Conservation (phyloP, 2,888 invertebrate species). For the Mylabris sibirica region DNA sequence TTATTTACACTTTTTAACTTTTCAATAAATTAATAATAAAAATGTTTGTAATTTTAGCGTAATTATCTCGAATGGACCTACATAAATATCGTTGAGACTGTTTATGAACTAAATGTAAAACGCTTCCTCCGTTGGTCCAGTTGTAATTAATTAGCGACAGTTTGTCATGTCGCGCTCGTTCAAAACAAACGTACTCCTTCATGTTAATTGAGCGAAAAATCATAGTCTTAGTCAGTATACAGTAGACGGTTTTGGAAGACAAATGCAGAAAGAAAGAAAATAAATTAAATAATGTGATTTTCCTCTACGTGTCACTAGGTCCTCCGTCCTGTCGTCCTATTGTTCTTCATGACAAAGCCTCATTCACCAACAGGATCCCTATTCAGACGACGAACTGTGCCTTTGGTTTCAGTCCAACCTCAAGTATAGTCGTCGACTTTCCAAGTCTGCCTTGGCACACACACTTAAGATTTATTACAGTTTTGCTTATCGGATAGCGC, state of each 20-base stretch:
- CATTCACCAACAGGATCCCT: conserved; percentile 34
- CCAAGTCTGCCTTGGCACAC: conserved; percentile 41
- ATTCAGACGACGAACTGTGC: conserved; percentile 33
- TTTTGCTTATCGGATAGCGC: conserved; percentile 46
- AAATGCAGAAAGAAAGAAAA: conserved; percentile 33
- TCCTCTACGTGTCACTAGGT: conserved; percentile 33
- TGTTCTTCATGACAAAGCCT: conserved; percentile 42
- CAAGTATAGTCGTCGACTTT: conserved; percentile 35
- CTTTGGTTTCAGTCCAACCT: conserved; percentile 34
- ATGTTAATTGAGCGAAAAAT: conserved; percentile 38
- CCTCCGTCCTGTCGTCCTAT: conserved; percentile 36
- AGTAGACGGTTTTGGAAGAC: conserved; percentile 22
- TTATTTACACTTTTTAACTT: no score
- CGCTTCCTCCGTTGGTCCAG: neutral
- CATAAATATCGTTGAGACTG: neutral
- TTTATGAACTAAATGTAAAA: neutral
- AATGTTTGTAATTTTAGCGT: no score
- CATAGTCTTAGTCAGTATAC: conserved; percentile 21
- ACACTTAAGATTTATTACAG: conserved; percentile 47
- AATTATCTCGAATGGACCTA: neutral
- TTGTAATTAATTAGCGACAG: neutral
- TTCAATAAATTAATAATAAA: no score
- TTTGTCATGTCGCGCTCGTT: conserved; percentile 13
- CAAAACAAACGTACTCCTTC: conserved; percentile 26
- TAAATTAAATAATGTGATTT: conserved; percentile 42